A percentile compares a stretch with the other conserved stretches of the same genome.
Conservation (phyloP, 2,113 vertebrate species). For the Puma concolor region DNA sequence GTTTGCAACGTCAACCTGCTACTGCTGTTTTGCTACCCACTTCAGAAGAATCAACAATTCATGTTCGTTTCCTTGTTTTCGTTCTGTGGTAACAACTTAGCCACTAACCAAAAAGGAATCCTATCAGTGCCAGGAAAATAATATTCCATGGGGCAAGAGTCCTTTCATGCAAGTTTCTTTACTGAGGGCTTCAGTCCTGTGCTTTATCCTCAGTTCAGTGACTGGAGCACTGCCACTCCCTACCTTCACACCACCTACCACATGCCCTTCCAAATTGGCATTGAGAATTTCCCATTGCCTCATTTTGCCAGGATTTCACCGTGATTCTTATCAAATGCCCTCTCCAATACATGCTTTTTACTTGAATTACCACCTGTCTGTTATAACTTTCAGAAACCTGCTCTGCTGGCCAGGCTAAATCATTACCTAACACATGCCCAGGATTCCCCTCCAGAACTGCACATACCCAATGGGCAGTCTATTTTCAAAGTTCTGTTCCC, state of each 20-base stretch:
- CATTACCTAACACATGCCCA: background rate
- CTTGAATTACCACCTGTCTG: background rate
- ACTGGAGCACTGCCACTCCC: background rate
- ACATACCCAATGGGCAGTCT: background rate
- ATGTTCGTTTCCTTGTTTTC: constrained; percentile 48
- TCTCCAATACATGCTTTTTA: background rate
- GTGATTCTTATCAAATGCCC: background rate
- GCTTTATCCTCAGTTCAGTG: background rate
- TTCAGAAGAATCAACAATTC: constrained; percentile 74
- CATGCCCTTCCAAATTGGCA: background rate
- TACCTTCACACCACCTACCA: background rate
- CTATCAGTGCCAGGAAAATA: background rate
- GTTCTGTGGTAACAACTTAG: constrained; percentile 57
- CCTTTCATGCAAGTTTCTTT: background rate
- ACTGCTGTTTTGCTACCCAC: constrained; percentile 71
- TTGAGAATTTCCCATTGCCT: background rate
- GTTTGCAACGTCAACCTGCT: constrained; percentile 71
- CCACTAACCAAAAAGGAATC: constrained; percentile 44
- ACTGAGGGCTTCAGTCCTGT: background rate
- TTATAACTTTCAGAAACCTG: constrained; percentile 11
- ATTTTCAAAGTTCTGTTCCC: background rate
- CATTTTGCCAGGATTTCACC: background rate
- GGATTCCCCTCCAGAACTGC: background rate
- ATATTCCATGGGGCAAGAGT: background rate
- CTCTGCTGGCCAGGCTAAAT: background rate